phyloP scores from a whole-genome alignment of 2,797 vertebrate species.

The Knipowitschia caucasica region DNA sequence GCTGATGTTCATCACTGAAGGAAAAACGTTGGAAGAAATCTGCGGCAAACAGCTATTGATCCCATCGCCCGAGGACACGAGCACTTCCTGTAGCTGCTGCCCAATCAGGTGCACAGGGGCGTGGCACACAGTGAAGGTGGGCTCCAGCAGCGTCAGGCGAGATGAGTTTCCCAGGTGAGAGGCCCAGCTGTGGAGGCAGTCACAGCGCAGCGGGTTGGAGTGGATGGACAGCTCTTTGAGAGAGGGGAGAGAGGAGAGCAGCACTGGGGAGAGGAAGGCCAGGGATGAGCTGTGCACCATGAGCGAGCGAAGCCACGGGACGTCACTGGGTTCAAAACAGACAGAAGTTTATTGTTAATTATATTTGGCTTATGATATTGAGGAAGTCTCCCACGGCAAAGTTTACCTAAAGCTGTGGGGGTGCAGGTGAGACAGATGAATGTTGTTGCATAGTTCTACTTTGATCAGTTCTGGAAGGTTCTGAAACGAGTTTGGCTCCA shows the following conservation, averaged over 20 bases:
- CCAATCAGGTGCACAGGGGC: slow-evolving; percentile 70
- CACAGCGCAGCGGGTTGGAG: slow-evolving; percentile 81
- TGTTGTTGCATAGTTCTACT: slow-evolving; percentile 79
- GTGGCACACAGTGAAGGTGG: slow-evolving; percentile 74
- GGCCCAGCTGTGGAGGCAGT: slow-evolving; percentile 78
- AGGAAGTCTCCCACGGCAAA: neutral
- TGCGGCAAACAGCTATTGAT: slow-evolving; percentile 74
- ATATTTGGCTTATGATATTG: no score
- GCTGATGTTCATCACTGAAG: slow-evolving; percentile 64
- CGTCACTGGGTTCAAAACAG: slow-evolving; percentile 34
- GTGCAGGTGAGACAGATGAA: slow-evolving; percentile 74
- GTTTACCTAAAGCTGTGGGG: slow-evolving; percentile 69
- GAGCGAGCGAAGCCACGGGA: slow-evolving; percentile 72
- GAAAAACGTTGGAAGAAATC: slow-evolving; percentile 72
- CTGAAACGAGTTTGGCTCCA: slow-evolving; percentile 73
- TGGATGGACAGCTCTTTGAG: slow-evolving; percentile 73
- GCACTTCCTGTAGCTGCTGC: slow-evolving; percentile 70
- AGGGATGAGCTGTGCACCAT: slow-evolving; percentile 77
- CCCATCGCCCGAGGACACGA: slow-evolving; percentile 41
- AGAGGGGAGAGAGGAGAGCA: slow-evolving; percentile 64
- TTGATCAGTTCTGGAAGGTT: slow-evolving; percentile 79
- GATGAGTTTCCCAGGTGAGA: slow-evolving; percentile 71
- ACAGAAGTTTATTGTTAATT: neutral
- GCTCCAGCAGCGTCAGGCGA: slow-evolving; percentile 71
- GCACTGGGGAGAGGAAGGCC: slow-evolving; percentile 62